Evolutionary conservation across 2,888 invertebrate species (phyloP).

Genomic region (Schizaphis graminum): DNA sequence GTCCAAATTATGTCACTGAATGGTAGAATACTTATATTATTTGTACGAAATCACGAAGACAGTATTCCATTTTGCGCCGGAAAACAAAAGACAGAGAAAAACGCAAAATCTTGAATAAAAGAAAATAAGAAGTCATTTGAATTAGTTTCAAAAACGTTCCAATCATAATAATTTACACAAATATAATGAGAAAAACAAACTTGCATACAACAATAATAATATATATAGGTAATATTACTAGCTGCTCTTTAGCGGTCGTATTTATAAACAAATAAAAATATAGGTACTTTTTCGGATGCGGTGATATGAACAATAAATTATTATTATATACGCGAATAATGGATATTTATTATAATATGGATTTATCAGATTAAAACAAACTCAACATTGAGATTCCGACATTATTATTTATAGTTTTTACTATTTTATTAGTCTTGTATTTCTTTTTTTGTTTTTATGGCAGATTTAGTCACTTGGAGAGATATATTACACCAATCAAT

Average conservation of each 20-base stretch:
- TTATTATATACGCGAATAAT: not conserved
- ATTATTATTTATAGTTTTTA: constrained; percentile 36
- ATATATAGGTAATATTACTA: not conserved
- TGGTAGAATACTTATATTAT: not conserved
- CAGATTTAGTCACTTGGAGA: not conserved
- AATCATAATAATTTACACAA: not conserved
- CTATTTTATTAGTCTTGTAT: not conserved
- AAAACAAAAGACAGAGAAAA: not conserved
- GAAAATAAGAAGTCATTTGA: not conserved
- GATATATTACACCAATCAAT: not conserved
- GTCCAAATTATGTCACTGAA: not conserved
- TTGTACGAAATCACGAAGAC: not conserved
- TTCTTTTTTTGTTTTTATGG: constrained; percentile 8
- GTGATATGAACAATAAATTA: constrained; percentile 14
- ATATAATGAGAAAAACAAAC: not conserved
- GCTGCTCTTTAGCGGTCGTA: not conserved
- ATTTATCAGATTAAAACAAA: constrained; percentile 44
- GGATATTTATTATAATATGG: not conserved
- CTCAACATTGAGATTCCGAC: not conserved
- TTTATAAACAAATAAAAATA: constrained; percentile 11
- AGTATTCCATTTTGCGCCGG: not conserved
- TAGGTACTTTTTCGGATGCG: not conserved
- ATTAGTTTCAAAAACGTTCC: not conserved
- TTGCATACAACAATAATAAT: not conserved
- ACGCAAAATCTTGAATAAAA: not conserved